Percentiles rank a stretch among this genome's conserved stretches.
Conservation (phyloP, 2,797 vertebrate species). For the Enteromius radiatus region DNA sequence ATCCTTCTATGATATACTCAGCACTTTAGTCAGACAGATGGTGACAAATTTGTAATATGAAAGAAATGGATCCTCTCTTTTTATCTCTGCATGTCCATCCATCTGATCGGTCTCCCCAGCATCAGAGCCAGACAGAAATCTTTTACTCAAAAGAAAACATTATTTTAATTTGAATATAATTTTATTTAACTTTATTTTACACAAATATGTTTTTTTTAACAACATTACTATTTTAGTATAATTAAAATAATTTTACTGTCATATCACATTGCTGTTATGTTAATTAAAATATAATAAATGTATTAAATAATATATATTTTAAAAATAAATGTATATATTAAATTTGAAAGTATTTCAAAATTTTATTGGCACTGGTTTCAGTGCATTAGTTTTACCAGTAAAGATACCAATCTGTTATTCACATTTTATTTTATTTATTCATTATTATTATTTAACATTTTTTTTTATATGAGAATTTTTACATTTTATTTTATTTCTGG, state of each 20-base stretch:
- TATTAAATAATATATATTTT: too few relatives aligned
- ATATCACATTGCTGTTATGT: not conserved
- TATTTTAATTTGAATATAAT: not conserved
- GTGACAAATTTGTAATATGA: constrained; percentile 69
- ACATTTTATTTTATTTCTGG: too few relatives aligned
- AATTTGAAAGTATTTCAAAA: too few relatives aligned
- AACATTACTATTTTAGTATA: not conserved
- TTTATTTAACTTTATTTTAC: too few relatives aligned
- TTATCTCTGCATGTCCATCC: constrained; percentile 18
- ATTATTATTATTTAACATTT: too few relatives aligned
- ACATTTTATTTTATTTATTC: too few relatives aligned
- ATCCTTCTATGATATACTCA: constrained; percentile 58
- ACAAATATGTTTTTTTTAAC: too few relatives aligned
- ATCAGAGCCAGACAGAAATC: not conserved
- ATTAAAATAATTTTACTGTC: not conserved
- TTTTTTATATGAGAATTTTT: too few relatives aligned
- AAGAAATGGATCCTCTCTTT: constrained; percentile 41
- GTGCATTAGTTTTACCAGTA: too few relatives aligned
- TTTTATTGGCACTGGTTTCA: too few relatives aligned
- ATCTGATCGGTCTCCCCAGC: constrained; percentile 29
- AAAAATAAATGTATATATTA: too few relatives aligned
- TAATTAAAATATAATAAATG: not conserved
- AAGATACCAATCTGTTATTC: too few relatives aligned
- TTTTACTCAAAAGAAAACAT: not conserved
- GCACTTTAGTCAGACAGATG: constrained; percentile 65